Evolutionary conservation across 2,113 vertebrate genomes (phyloP).

Genomic region (Naja naja): DNA sequence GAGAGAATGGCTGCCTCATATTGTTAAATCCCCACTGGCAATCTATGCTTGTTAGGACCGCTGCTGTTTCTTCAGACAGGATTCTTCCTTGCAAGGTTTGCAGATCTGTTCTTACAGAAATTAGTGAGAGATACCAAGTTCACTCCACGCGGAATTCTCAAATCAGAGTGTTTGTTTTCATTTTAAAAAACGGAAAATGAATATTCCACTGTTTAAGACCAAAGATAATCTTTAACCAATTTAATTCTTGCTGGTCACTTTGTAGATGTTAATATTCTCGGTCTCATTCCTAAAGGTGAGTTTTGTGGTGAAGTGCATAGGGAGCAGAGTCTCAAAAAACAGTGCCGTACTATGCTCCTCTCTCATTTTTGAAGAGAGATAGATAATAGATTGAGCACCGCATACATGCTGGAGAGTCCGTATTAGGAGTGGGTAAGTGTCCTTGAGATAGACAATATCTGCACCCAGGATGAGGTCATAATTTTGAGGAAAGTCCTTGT

Average conservation of each 20-base stretch:
- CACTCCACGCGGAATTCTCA: background rate
- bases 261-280: slow-evolving; percentile 80
- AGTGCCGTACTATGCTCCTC: slow-evolving; percentile 68
- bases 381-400: slow-evolving; percentile 63
- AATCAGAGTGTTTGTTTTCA: background rate
- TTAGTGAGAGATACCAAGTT: background rate
- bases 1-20: background rate
- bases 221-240: background rate
- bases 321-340: slow-evolving; percentile 75
- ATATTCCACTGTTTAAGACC: background rate
- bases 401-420: slow-evolving; percentile 79
- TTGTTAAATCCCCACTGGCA: background rate
- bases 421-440: slow-evolving; percentile 77
- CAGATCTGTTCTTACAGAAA: background rate
- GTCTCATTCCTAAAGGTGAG: slow-evolving; percentile 67
- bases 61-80: background rate
- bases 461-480: slow-evolving; percentile 83
- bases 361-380: slow-evolving; percentile 83
- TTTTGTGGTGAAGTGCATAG: slow-evolving; percentile 70
- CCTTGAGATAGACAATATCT: slow-evolving; percentile 80
- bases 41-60: background rate
- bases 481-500: slow-evolving; percentile 71
- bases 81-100: background rate
- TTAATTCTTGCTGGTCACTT: slow-evolving; percentile 40
- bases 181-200: background rate